phyloP scores from a whole-genome alignment of 2,888 invertebrate genomes.

The Epistrophe grossulariae region DNA sequence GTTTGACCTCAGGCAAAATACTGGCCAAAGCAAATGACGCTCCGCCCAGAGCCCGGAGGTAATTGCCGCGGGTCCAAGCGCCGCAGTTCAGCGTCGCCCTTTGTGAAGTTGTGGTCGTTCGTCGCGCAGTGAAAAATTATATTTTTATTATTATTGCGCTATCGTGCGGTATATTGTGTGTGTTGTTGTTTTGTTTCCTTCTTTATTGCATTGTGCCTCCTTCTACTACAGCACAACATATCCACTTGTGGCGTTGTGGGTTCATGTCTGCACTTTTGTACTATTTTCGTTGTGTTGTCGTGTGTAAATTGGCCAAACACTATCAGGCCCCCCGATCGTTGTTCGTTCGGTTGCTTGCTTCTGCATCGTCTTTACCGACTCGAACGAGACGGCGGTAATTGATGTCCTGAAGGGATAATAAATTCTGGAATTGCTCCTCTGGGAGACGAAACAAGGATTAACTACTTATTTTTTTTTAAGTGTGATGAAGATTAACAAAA shows the following conservation, averaged over 20 bases:
- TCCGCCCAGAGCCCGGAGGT: slow-evolving; percentile 81
- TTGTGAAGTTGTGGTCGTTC: slow-evolving; percentile 70
- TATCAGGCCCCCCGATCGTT: slow-evolving; percentile 69
- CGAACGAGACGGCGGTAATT: slow-evolving; percentile 57
- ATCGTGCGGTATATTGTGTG: slow-evolving; percentile 38
- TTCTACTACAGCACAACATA: slow-evolving; percentile 10
- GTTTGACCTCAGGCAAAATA: slow-evolving; percentile 70
- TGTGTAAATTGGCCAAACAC: slow-evolving; percentile 73
- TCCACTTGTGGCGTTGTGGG: slow-evolving; percentile 53
- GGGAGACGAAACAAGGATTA: slow-evolving; percentile 72
- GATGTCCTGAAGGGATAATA: slow-evolving; percentile 76
- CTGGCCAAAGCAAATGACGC: slow-evolving; percentile 68
- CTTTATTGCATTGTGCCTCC: slow-evolving; percentile 40
- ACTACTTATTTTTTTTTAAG: slow-evolving; percentile 39
- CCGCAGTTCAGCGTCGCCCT: slow-evolving; percentile 76
- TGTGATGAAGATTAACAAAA: slow-evolving; percentile 37
- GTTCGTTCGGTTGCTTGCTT: slow-evolving; percentile 67
- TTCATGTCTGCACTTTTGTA: slow-evolving; percentile 73
- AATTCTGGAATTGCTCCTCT: slow-evolving; percentile 72
- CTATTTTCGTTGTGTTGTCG: slow-evolving; percentile 71
- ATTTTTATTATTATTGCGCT: slow-evolving; percentile 41
- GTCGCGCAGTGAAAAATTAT: slow-evolving; percentile 66
- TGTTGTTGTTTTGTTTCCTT: slow-evolving; percentile 51
- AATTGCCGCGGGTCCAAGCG: slow-evolving; percentile 78
- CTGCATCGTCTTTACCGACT: slow-evolving; percentile 44